Evolutionary conservation across 2,797 vertebrate genomes (phyloP).

Genomic region (Zalophus californianus): DNA sequence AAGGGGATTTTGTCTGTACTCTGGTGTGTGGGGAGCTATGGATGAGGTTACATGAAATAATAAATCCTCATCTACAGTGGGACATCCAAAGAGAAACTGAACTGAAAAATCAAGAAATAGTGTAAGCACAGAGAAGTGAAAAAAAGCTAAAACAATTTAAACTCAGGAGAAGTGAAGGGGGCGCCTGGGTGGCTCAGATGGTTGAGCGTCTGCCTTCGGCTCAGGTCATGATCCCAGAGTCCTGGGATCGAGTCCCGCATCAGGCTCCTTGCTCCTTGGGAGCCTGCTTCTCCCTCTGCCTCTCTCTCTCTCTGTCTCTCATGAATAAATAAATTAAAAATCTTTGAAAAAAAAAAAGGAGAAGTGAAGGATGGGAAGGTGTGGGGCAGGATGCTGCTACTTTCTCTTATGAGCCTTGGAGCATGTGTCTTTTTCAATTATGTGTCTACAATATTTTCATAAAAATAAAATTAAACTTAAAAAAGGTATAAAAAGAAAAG

Average conservation of each 20-base stretch:
- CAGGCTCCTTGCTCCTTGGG: too few relatives aligned
- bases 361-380: background rate
- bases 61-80: background rate
- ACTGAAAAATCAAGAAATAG: constrained; percentile 34
- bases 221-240: too few relatives aligned
- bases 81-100: constrained; percentile 15
- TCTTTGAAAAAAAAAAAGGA: too few relatives aligned
- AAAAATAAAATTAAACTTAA: constrained; percentile 42
- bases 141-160: constrained; percentile 21
- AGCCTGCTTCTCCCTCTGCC: too few relatives aligned
- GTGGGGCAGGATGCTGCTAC: background rate
- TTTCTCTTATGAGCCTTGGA: background rate
- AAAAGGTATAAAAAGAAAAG: constrained; percentile 23
- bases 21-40: background rate
- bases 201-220: too few relatives aligned
- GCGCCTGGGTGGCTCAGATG: too few relatives aligned
- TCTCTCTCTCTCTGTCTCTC: too few relatives aligned
- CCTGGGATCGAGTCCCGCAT: too few relatives aligned
- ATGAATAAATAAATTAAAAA: too few relatives aligned
- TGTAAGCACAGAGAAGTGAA: background rate
- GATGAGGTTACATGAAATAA: background rate
- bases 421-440: constrained; percentile 12
- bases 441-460: background rate
- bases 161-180: background rate
- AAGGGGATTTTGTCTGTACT: background rate